Conservation (phyloP, 2,113 vertebrate genomes). For the Bujurquina vittata region DNA sequence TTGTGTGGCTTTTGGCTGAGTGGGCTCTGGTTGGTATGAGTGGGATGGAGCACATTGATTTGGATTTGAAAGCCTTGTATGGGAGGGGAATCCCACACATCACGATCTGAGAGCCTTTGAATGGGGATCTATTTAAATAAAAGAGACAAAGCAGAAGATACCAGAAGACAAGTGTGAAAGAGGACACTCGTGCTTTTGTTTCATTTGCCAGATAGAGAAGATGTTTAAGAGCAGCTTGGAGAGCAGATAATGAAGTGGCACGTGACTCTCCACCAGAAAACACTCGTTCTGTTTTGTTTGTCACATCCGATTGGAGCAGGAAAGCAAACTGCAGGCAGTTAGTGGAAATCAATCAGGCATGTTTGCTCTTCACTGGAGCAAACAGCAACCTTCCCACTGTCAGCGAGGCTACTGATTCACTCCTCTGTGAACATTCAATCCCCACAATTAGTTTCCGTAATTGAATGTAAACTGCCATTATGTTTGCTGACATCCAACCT, state of each 20-base stretch:
- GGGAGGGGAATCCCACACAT: conserved; percentile 55
- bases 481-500: conserved; percentile 7
- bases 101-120: conserved; percentile 23
- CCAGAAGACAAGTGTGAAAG: not conserved
- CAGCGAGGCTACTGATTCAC: not conserved
- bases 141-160: conserved; percentile 2
- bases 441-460: not conserved
- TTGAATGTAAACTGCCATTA: not conserved
- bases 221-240: not conserved
- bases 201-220: not conserved
- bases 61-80: conserved; percentile 7
- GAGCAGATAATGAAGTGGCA: not conserved
- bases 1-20: conserved; percentile 6
- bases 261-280: not conserved
- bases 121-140: not conserved
- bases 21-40: conserved; percentile 23
- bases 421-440: not conserved
- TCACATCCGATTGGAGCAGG: conserved; percentile 13
- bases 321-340: conserved; percentile 4
- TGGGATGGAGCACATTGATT: conserved; percentile 26
- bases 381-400: conserved; percentile 5
- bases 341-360: conserved; percentile 34
- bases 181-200: not conserved
- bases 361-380: conserved; percentile 9
- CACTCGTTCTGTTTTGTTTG: not conserved